phyloP scores from a whole-genome alignment of 2,113 vertebrate species.

The Coptodon bakossiorum region DNA sequence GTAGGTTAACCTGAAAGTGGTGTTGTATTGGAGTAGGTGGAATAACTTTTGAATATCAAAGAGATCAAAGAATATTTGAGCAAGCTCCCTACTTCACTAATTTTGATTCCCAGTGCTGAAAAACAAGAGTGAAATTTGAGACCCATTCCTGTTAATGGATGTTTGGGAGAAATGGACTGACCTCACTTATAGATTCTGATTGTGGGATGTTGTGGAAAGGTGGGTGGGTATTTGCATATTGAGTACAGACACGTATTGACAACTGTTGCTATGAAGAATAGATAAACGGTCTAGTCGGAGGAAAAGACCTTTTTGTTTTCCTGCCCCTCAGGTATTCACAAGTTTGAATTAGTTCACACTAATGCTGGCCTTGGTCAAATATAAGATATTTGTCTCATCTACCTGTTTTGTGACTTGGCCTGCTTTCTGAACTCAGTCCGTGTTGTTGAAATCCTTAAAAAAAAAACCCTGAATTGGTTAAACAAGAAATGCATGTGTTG shows the following conservation, averaged over 20 bases:
- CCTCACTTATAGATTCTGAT: background rate
- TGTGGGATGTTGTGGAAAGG: background rate
- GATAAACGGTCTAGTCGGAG: background rate
- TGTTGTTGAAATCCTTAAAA: background rate
- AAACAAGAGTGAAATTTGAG: background rate
- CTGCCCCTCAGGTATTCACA: background rate
- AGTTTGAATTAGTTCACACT: background rate
- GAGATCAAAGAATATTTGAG: background rate
- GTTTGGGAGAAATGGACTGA: background rate
- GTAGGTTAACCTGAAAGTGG: background rate
- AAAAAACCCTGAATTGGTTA: background rate
- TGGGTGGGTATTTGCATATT: background rate
- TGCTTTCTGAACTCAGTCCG: background rate
- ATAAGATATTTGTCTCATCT: background rate
- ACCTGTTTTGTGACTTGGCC: background rate
- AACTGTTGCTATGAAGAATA: background rate
- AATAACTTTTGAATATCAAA: background rate
- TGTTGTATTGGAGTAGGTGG: background rate
- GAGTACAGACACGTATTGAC: background rate
- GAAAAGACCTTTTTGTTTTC: background rate
- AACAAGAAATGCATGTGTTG: background rate
- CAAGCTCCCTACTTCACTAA: background rate
- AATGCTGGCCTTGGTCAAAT: background rate
- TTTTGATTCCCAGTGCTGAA: background rate
- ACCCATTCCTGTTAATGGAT: background rate